phyloP scores from a whole-genome alignment of 2,888 invertebrate genomes.

The Xanthorhoe spadicearia region DNA sequence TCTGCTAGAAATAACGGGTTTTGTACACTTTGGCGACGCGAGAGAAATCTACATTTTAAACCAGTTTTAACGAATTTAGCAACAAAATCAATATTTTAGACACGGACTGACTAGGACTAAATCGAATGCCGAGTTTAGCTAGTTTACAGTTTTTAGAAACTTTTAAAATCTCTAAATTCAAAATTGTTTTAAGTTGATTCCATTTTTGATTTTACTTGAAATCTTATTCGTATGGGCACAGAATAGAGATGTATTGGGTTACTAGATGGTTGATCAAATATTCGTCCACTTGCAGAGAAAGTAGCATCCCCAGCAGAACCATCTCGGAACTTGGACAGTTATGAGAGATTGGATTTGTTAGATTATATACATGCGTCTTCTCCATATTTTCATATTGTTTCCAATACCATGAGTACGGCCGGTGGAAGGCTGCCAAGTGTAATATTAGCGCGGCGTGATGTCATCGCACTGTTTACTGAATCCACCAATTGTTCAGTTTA shows the following conservation, averaged over 20 bases:
- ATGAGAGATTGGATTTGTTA: background rate
- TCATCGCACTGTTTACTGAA: constrained; percentile 72
- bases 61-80: constrained; percentile 18
- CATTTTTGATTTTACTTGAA: too few species aligned
- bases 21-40: constrained; percentile 13
- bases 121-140: too few species aligned
- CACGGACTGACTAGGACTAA: too few species aligned
- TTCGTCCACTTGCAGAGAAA: too few species aligned
- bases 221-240: too few species aligned
- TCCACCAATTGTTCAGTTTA: constrained; percentile 23
- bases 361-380: background rate
- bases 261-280: too few species aligned
- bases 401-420: constrained; percentile 38
- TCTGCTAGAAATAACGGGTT: constrained; percentile 41
- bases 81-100: constrained; percentile 13
- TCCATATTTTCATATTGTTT: constrained; percentile 14
- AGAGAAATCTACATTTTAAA: constrained; percentile 24
- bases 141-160: too few species aligned
- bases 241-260: too few species aligned
- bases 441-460: constrained; percentile 78
- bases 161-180: background rate
- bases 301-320: too few species aligned
- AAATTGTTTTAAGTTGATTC: background rate
- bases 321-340: too few species aligned
- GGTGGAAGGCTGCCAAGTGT: constrained; percentile 76